phyloP scores from a whole-genome alignment of 2,888 invertebrate species.

The Scaptomyza reducta region DNA sequence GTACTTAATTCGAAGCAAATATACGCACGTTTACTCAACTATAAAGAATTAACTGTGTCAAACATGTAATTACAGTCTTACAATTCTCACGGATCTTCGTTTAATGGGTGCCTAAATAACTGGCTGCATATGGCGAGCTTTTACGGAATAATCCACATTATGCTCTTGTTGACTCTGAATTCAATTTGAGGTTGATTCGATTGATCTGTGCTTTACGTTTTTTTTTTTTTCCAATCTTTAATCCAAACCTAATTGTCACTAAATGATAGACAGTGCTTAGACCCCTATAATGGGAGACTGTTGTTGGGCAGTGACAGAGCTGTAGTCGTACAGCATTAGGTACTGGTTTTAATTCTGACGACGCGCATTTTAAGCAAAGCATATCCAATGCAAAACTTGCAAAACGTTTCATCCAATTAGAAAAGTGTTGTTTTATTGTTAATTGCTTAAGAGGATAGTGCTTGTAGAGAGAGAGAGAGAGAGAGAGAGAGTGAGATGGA shows the following conservation, averaged over 20 bases:
- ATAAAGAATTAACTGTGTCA: too few species aligned
- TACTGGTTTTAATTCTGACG: slow-evolving; percentile 41
- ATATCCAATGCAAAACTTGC: slow-evolving; percentile 73
- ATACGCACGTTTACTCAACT: background rate
- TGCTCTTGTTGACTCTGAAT: background rate
- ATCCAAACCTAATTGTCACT: slow-evolving; percentile 1
- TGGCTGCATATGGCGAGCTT: too few species aligned
- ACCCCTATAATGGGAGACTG: background rate
- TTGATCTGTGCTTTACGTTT: background rate
- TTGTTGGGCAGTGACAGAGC: background rate
- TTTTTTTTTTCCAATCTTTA: background rate
- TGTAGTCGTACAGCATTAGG: slow-evolving; percentile 27
- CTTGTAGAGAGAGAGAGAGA: slow-evolving; percentile 9
- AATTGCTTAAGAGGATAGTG: slow-evolving; percentile 59
- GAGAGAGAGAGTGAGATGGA: slow-evolving; percentile 10
- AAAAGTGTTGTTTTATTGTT: slow-evolving; percentile 79
- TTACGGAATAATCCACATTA: too few species aligned
- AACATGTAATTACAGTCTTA: too few species aligned
- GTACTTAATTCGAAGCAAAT: background rate
- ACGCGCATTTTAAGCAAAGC: slow-evolving; percentile 44
- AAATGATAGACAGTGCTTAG: slow-evolving; percentile 5
- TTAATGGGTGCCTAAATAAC: too few species aligned
- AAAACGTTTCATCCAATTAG: slow-evolving; percentile 80
- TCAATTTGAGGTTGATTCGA: background rate
- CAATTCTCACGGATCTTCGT: too few species aligned